Conservation (phyloP, 2,113 vertebrate genomes). For the Rissa tridactyla region DNA sequence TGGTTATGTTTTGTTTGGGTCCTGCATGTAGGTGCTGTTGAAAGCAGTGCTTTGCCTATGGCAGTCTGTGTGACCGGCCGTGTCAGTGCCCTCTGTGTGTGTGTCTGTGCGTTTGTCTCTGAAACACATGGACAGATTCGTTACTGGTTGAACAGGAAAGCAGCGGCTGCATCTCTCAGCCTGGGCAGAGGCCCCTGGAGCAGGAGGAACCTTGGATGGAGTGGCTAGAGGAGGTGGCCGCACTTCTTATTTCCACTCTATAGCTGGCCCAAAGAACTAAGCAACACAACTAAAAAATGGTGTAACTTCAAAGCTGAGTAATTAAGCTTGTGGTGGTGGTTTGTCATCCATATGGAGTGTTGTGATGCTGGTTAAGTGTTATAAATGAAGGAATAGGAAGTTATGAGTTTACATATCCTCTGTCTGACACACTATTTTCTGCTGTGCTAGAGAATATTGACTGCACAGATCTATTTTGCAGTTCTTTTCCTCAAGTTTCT, state of each 20-base stretch:
- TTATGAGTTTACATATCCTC: not conserved
- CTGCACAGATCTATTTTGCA: not conserved
- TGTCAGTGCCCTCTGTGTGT: not conserved
- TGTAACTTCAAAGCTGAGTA: not conserved
- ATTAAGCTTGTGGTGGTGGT: not conserved
- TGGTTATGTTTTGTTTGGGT: not conserved
- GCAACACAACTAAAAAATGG: not conserved
- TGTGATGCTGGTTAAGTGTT: not conserved
- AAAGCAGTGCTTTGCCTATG: not conserved
- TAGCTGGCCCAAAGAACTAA: not conserved
- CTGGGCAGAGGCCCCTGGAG: not conserved
- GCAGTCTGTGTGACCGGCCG: fast-evolving
- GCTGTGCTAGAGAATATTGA: not conserved
- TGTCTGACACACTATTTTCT: not conserved
- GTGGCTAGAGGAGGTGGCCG: fast-evolving
- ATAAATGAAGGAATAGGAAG: not conserved
- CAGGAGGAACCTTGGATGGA: not conserved
- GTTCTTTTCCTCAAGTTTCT: not conserved
- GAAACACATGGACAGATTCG: fast-evolving
- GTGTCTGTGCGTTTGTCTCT: not conserved
- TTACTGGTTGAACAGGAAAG: not conserved
- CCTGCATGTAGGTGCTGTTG: not conserved
- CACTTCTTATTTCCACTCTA: not conserved
- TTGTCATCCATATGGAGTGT: not conserved
- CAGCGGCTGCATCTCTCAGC: not conserved